Evolutionary conservation across 2,113 vertebrate genomes (phyloP).

Genomic region (Xiphophorus couchianus): DNA sequence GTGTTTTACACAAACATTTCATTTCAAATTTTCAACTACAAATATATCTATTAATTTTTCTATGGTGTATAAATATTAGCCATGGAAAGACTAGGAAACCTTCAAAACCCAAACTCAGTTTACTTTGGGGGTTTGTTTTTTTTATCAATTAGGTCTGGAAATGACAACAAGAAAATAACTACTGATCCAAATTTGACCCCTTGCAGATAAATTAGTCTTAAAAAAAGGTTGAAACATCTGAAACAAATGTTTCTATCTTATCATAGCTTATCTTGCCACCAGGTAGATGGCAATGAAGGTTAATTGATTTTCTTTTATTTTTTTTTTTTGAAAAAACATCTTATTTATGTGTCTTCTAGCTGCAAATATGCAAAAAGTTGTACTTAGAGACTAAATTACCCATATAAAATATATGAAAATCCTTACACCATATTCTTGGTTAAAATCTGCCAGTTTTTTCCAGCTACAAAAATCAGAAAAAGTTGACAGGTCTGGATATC

Average conservation of each 20-base stretch:
- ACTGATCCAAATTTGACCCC: not conserved
- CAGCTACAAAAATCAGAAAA: not conserved
- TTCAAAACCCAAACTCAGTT: no score
- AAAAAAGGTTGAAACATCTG: not conserved
- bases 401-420: not conserved
- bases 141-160: not conserved
- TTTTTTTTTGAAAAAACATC: no score
- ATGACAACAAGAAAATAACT: not conserved
- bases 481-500: not conserved
- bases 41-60: not conserved
- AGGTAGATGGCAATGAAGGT: no score
- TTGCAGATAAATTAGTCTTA: not conserved
- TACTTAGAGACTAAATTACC: not conserved
- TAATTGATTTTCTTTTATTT: no score
- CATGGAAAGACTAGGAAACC: not conserved
- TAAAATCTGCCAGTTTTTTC: not conserved
- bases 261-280: no score
- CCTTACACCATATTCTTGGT: not conserved
- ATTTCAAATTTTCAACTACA: not conserved
- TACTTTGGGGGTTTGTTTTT: no score
- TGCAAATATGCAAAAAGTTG: not conserved
- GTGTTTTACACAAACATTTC: no score
- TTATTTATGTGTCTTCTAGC: no score
- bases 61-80: not conserved
- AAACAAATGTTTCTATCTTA: no score